Percentiles rank a stretch among this genome's conserved stretches.
These are phyloP conservation scores for Sebastes oblongus DNA, from an alignment of 2,797 vertebrate species.

Conservation along the genomic window DNA sequence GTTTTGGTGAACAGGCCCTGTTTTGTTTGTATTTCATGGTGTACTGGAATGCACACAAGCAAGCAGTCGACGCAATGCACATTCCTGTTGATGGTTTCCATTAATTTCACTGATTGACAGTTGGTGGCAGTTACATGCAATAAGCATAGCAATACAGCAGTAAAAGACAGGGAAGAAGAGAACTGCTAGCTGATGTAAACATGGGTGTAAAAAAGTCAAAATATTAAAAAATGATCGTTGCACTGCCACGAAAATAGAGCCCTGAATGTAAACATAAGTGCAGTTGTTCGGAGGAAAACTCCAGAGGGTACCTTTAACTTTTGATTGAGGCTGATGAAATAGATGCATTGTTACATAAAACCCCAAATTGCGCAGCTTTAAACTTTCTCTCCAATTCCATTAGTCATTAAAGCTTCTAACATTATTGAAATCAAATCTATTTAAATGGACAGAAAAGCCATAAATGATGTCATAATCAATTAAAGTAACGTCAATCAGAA, in stretches of 20 bases:
- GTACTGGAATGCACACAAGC: too few relatives aligned
- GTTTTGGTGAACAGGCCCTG: too few relatives aligned
- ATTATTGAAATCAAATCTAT: slow-evolving; percentile 1
- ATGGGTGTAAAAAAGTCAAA: not conserved
- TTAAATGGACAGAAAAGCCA: slow-evolving; percentile 9
- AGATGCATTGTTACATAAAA: not conserved
- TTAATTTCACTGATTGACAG: too few relatives aligned
- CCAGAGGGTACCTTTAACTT: not conserved
- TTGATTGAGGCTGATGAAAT: not conserved
- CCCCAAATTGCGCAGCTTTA: not conserved
- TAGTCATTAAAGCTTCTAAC: not conserved
- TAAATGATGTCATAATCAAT: slow-evolving; percentile 29
- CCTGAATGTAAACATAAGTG: not conserved
- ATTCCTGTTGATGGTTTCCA: too few relatives aligned
- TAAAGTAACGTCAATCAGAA: slow-evolving; percentile 9
- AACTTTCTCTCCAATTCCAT: not conserved
- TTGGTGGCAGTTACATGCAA: too few relatives aligned
- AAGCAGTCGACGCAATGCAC: too few relatives aligned
- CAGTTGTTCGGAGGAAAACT: not conserved
- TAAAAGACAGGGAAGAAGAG: not conserved
- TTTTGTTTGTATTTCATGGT: too few relatives aligned
- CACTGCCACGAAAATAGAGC: not conserved
- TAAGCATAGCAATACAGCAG: not conserved
- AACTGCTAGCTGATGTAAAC: not conserved
- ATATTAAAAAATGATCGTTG: not conserved